Percentiles rank a stretch among this genome's conserved stretches.
Conservation (phyloP, 2,888 invertebrate genomes). For the Caenorhabditis angaria region DNA sequence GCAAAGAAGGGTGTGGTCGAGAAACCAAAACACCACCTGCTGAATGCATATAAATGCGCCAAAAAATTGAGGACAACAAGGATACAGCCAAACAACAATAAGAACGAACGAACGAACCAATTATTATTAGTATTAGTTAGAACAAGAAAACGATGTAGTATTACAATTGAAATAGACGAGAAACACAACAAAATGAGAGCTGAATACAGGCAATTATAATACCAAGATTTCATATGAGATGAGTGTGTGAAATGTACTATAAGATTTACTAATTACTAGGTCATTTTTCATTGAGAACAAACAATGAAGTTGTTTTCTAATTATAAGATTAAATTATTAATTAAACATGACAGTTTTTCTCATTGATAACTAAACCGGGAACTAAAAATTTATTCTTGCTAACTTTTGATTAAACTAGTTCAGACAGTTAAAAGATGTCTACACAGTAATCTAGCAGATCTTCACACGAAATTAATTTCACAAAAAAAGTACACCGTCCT, state of each 20-base stretch:
- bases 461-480: neutral
- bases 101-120: neutral
- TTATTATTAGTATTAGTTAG: neutral
- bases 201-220: conserved; percentile 2
- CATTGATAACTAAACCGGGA: no score
- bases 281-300: no score
- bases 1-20: neutral
- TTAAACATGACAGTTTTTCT: no score
- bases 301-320: no score
- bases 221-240: neutral
- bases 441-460: no score
- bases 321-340: no score
- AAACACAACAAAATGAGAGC: neutral
- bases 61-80: neutral
- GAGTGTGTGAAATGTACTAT: neutral
- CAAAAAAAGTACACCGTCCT: neutral
- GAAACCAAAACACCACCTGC: neutral
- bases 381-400: no score
- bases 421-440: no score
- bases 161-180: no score
- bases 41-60: neutral
- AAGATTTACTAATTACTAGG: neutral
- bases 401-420: no score
- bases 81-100: neutral
- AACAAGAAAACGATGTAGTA: no score